Base-by-base conservation (phyloP, 2,797 vertebrate species). In the Mycteria americana region DNA sequence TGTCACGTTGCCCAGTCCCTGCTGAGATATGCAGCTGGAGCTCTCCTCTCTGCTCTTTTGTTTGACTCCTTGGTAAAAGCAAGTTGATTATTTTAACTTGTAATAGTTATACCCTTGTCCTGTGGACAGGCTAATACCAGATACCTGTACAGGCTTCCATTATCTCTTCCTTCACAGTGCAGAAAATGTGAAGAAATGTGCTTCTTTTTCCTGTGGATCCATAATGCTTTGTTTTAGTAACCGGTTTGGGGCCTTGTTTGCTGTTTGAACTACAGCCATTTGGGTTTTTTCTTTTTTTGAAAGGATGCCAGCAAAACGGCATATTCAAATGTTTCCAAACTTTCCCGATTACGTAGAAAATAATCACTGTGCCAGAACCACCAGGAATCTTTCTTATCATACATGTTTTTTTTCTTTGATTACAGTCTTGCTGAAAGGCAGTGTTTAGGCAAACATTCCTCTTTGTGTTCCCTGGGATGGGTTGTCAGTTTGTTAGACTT, bases 391-490 rank as follows among this genome's bases (percentile, higher is more conserved):
- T 64, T 87, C 87, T 93, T 90, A 88, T 91, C 94, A 27, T 43
- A 53, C 63, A 7, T 82, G 54, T 2, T 77, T 75, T 72, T 83
- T 79, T 9, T 7, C 64, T 72, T 81, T 88, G 79, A 86, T 95
- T 89, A 62, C 70, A 62, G 75, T 63, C 81, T 89, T 70, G 85
- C 81, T 85, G 86, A 86, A 96, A 95, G 95, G 93, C 75, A 65
- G 48, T 14, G 28, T 97, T 95, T 69, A 93, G 92, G 86, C 93
- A 96, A 68, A 93, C 94, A 68, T 90, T 95, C 54, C 56, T 89
- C 65, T 92, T 64, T 67, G 85, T 92, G 73, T 81, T 95, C 53
- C 91, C 77, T 74, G 75, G 87, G 92, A 77, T 51, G 67, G 74
- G 56, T 9, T 97, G 94, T 86, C 90, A 79, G 73, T 85, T 79